These are phyloP conservation scores for Drosophila bocqueti DNA, from an alignment of 1,140 invertebrate species.

Conservation along the genomic window DNA sequence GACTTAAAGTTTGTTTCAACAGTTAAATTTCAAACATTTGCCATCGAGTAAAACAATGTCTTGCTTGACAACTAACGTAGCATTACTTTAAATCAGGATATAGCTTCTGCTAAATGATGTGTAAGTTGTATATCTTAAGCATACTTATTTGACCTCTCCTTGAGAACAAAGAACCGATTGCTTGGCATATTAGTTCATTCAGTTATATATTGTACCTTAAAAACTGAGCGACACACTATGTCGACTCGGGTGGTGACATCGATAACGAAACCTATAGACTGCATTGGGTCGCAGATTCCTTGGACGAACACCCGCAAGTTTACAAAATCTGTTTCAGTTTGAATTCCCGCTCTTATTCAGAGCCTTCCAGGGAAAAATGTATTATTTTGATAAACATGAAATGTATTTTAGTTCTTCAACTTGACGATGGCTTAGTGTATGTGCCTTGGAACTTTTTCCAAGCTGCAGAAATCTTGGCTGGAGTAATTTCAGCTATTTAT, in stretches of 20 bases:
- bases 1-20: background rate
- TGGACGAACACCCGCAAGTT: background rate
- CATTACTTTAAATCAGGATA: too few relatives aligned
- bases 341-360: background rate
- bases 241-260: too few relatives aligned
- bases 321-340: background rate
- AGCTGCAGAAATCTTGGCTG: slow-evolving; percentile 35
- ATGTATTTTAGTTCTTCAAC: slow-evolving; percentile 40
- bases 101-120: background rate
- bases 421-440: slow-evolving; percentile 35
- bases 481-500: slow-evolving; percentile 78
- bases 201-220: too few relatives aligned
- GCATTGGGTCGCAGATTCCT: background rate
- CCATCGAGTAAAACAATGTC: background rate
- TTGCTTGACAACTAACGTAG: background rate
- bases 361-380: background rate
- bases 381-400: slow-evolving; percentile 33
- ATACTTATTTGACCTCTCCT: too few relatives aligned
- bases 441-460: slow-evolving; percentile 24
- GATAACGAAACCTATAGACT: too few relatives aligned
- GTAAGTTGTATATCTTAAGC: too few relatives aligned
- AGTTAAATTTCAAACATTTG: background rate
- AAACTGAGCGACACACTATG: too few relatives aligned
- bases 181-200: too few relatives aligned
- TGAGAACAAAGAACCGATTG: too few relatives aligned